Conservation (phyloP, 2,888 invertebrate genomes). For the Theretra japonica region DNA sequence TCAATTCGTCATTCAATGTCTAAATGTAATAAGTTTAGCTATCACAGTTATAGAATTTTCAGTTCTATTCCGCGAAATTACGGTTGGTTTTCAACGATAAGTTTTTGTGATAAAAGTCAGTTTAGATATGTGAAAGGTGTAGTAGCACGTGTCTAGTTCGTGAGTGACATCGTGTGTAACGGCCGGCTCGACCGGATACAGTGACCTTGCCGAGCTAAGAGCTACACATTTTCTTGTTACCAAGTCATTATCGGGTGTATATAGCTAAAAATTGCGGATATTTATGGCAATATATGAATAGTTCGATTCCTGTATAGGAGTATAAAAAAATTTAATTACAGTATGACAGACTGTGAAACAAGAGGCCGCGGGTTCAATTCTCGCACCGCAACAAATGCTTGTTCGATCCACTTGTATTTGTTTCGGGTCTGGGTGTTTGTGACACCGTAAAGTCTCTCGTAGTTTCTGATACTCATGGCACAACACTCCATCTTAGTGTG, state of each 20-base stretch:
- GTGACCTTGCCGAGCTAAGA: slow-evolving; percentile 15
- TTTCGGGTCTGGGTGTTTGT: too few relatives aligned
- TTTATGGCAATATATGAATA: not conserved
- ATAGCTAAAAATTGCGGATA: too few relatives aligned
- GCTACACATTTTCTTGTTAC: slow-evolving; percentile 10
- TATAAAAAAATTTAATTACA: not conserved
- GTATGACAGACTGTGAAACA: too few relatives aligned
- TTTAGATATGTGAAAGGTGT: not conserved
- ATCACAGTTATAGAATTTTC: not conserved
- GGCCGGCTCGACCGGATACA: not conserved
- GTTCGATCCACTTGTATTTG: too few relatives aligned
- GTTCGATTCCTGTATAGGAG: not conserved
- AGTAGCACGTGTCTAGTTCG: slow-evolving; percentile 16
- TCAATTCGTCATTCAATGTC: not conserved
- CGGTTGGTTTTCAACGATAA: not conserved
- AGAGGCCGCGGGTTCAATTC: too few relatives aligned
- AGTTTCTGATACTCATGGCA: too few relatives aligned
- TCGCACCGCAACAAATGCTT: too few relatives aligned
- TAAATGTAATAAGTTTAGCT: not conserved
- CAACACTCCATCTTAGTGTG: too few relatives aligned
- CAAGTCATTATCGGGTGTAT: not conserved
- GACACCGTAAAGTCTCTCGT: too few relatives aligned
- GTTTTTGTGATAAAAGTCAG: not conserved
- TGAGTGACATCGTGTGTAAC: slow-evolving; percentile 12
- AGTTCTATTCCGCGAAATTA: not conserved